Evolutionary conservation across 2,888 invertebrate species (phyloP).

Genomic region (Mesochorus sp.): DNA sequence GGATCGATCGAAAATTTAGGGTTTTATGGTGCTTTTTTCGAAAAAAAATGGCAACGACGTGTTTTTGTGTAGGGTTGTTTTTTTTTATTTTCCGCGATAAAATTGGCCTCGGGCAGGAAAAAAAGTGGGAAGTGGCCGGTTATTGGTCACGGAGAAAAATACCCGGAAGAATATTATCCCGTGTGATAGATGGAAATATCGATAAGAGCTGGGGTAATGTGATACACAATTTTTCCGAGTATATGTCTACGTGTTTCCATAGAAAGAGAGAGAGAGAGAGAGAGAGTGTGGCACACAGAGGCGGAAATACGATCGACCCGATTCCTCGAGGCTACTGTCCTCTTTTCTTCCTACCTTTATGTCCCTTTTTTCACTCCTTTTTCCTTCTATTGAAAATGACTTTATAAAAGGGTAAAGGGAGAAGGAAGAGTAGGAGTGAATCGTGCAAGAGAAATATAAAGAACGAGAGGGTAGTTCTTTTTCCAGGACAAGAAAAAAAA

Average conservation of each 20-base stretch:
- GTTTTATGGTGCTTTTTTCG: no score
- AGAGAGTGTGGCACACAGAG: background rate
- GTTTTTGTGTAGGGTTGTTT: no score
- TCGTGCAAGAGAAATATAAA: background rate
- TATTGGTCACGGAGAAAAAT: conserved; percentile 1
- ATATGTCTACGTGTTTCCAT: conserved; percentile 8
- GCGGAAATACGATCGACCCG: conserved; percentile 17
- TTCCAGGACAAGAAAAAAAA: no score
- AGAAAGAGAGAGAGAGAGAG: background rate
- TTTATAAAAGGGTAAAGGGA: background rate
- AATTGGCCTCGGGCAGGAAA: background rate
- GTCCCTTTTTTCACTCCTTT: background rate
- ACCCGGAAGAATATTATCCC: background rate
- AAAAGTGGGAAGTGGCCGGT: background rate
- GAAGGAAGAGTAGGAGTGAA: background rate
- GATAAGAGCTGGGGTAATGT: conserved; percentile 27
- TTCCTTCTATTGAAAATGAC: background rate
- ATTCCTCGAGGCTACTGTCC: conserved; percentile 26
- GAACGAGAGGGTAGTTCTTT: background rate
- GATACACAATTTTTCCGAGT: conserved; percentile 1
- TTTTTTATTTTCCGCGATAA: background rate
- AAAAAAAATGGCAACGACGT: no score
- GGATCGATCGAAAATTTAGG: no score
- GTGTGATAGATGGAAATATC: background rate
- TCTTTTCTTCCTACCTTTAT: background rate